These are phyloP conservation scores for Philopotamus ludificatus DNA, from an alignment of 1,140 invertebrate genomes.

Conservation along the genomic window DNA sequence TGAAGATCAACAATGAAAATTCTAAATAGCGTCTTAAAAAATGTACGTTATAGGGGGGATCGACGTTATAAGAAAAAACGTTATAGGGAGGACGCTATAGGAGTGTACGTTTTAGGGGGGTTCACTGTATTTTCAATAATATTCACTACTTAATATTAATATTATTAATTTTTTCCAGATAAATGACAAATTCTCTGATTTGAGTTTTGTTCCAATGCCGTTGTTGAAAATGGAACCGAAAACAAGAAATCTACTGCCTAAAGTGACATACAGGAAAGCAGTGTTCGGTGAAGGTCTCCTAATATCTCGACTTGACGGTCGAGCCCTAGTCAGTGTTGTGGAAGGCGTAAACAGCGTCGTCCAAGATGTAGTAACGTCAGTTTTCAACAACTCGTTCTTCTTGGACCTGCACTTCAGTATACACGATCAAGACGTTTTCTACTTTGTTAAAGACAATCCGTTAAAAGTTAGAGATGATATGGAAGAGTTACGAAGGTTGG, in stretches of 20 bases:
- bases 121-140: conserved; percentile 11
- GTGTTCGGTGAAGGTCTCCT: conserved; percentile 90
- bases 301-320: conserved; percentile 76
- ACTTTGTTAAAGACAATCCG: conserved; percentile 91
- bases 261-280: conserved; percentile 77
- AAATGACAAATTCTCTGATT: conserved; percentile 75
- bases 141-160: conserved; percentile 8
- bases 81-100: no score
- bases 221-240: conserved; percentile 79
- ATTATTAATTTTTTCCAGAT: conserved; percentile 54
- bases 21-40: no score
- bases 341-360: conserved; percentile 84
- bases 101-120: no score
- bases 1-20: no score
- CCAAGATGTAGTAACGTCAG: conserved; percentile 88
- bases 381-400: conserved; percentile 91
- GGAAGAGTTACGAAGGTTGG: conserved; percentile 79
- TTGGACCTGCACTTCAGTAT: conserved; percentile 90
- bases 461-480: conserved; percentile 85
- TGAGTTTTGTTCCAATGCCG: conserved; percentile 80
- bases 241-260: conserved; percentile 72
- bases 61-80: no score
- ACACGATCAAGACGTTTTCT: conserved; percentile 90
- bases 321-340: conserved; percentile 80
- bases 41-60: no score